A percentile compares a stretch with the other conserved stretches of the same genome.
Evolutionary conservation across 1,140 invertebrate genomes (phyloP).

Genomic region (Sweltsa coloradensis): DNA sequence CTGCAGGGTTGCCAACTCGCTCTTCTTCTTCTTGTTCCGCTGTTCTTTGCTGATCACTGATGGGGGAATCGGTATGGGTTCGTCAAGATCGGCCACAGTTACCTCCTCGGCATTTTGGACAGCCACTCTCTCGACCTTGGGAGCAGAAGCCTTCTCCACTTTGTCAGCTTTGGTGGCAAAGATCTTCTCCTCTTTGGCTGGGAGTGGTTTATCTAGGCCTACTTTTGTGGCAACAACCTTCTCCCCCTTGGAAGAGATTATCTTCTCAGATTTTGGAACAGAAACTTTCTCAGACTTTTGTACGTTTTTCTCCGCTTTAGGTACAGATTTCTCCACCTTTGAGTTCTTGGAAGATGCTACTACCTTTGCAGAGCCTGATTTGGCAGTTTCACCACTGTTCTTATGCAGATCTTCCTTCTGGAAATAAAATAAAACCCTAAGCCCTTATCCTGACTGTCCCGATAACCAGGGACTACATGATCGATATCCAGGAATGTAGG

Average conservation of each 20-base stretch:
- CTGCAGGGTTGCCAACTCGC: conserved; percentile 31
- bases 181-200: too few species aligned
- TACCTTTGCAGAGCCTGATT: not conserved
- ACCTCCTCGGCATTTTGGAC: not conserved
- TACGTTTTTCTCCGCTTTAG: too few species aligned
- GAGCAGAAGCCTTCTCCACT: not conserved
- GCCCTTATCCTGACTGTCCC: not conserved
- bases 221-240: too few species aligned
- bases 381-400: not conserved
- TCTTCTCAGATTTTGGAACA: too few species aligned
- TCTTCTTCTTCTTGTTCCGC: conserved; percentile 32
- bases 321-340: too few species aligned
- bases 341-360: too few species aligned
- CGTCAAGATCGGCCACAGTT: conserved; percentile 13
- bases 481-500: too few species aligned
- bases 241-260: too few species aligned
- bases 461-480: not conserved
- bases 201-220: too few species aligned
- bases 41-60: conserved; percentile 1
- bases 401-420: conserved; percentile 1
- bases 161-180: too few species aligned
- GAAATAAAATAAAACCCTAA: not conserved
- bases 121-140: not conserved
- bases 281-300: too few species aligned
- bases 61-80: conserved; percentile 14